A percentile compares a stretch with the other conserved stretches of the same genome.
Conservation (phyloP, 1,140 invertebrate genomes). For the Bombus breviceps region DNA sequence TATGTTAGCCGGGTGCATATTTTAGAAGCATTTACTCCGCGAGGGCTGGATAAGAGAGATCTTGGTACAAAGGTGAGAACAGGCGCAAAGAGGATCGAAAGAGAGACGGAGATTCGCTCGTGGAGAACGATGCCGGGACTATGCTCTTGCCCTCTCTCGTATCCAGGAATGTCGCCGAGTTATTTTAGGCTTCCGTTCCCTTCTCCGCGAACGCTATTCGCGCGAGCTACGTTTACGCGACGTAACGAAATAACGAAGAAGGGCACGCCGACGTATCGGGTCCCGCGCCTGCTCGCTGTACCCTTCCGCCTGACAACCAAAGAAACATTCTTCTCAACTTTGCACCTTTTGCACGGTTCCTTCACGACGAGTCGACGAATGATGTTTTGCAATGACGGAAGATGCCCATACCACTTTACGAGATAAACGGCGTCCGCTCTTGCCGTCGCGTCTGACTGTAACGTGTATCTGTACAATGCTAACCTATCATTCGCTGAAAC, state of each 20-base stretch:
- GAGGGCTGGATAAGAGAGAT: constrained; percentile 28
- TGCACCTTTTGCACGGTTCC: neutral
- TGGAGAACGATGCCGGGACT: constrained; percentile 32
- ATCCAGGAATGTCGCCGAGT: constrained; percentile 72
- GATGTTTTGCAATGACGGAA: too few species aligned
- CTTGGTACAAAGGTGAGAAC: constrained; percentile 22
- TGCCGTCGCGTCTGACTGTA: too few species aligned
- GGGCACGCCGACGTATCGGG: constrained; percentile 4
- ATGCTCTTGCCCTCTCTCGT: constrained; percentile 42
- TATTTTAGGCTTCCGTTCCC: constrained; percentile 70
- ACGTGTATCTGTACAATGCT: too few species aligned
- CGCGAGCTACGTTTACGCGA: constrained; percentile 64
- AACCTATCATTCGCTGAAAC: too few species aligned
- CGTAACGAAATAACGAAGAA: constrained; percentile 75
- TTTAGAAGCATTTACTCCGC: constrained; percentile 58
- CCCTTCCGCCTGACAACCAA: neutral
- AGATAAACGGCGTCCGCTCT: too few species aligned
- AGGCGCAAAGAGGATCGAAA: neutral
- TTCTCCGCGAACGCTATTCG: constrained; percentile 49
- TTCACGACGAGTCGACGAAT: neutral
- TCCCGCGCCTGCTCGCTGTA: neutral
- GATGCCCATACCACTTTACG: too few species aligned
- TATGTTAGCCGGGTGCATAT: constrained; percentile 65
- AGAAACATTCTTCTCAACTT: constrained; percentile 13
- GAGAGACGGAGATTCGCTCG: neutral